Evolutionary conservation across 2,113 vertebrate species (phyloP), one percentile per base, ranked within the genome.

Genomic region (Cygnus buccinator): DNA sequence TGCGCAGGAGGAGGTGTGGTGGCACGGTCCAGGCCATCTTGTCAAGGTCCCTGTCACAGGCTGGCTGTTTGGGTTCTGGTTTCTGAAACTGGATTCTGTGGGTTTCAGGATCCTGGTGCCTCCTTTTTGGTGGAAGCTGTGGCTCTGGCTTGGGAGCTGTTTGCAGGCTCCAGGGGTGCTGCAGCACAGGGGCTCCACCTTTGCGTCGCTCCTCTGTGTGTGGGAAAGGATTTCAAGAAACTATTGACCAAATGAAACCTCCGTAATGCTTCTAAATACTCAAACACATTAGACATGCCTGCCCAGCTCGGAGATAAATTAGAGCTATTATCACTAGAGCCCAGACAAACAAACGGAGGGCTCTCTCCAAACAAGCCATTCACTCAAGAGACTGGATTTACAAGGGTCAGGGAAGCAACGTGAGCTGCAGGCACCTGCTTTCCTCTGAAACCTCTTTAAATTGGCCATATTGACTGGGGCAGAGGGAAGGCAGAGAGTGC

Each of bases 171-270:
- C 0, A 0, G 79, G 48, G 43, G 3, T 86, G 84, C 48, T 0
- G 0, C 0, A 0, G 43, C 46, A 50, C 66, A 94, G 48, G 3
- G 2, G 66, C 35, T 93, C 58, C 77, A 93, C 89, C 62, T 93
- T 55, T 54, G 67, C 77, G 2, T 70, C 54, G 77, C 84, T 87
- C 65, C 61, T 94, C 77, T 70, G 90, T 92, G 94, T 95, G 94
- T 94, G 92, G 95, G 86, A 90, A 94, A 94, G 80, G 94, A 94
- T 96, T 95, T 97, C 95, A 95, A 97, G 95, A 93, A 95, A 97
- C 95, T 93, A 95, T 97, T 97, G 96, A 96, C 95, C 96, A 97
- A 96, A 95, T 93, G 95, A 97, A 97, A 97, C 95, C 96, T 96
- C 84, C 0, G 13, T 96, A 97, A 96, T 96, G 95, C 94, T 93